phyloP scores from a whole-genome alignment of 2,888 invertebrate species.

The Drosophila monieri region DNA sequence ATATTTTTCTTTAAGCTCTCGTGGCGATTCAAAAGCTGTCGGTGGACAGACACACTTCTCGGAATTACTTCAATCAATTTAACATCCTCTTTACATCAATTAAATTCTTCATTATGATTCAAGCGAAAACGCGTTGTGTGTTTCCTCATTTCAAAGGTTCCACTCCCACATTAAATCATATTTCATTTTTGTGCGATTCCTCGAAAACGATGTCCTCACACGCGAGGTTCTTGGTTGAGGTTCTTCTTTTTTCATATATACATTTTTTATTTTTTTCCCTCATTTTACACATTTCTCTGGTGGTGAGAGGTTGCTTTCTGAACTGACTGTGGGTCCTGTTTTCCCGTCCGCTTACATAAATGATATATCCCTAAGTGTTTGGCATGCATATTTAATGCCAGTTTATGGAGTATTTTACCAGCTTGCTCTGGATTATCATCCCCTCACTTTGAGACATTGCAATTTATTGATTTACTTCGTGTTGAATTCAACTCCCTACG shows the following conservation, averaged over 20 bases:
- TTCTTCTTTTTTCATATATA: conserved; percentile 17
- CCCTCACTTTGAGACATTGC: conserved; percentile 48
- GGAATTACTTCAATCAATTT: conserved; percentile 2
- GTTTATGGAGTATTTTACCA: conserved; percentile 47
- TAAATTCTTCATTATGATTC: conserved; percentile 7
- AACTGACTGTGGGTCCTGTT: conserved; percentile 7
- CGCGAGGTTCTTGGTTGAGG: conserved; percentile 5
- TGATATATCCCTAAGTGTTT: conserved; percentile 40
- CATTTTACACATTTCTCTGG: not conserved
- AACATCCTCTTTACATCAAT: conserved; percentile 7
- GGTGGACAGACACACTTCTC: not conserved
- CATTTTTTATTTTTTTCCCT: not conserved
- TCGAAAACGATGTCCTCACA: conserved; percentile 21
- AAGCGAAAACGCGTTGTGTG: not conserved
- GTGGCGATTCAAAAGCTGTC: not conserved
- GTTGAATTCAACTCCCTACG: conserved; percentile 62
- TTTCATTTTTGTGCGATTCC: conserved; percentile 25
- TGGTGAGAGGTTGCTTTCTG: conserved; percentile 17
- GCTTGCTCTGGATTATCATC: conserved; percentile 16
- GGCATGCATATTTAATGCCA: conserved; percentile 69
- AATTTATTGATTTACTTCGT: conserved; percentile 72
- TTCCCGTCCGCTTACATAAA: conserved; percentile 3
- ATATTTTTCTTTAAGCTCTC: not conserved
- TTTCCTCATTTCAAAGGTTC: conserved; percentile 8
- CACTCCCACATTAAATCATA: conserved; percentile 8